phyloP scores from a whole-genome alignment of 2,888 invertebrate genomes.

The Taphrorychus bicolor region DNA sequence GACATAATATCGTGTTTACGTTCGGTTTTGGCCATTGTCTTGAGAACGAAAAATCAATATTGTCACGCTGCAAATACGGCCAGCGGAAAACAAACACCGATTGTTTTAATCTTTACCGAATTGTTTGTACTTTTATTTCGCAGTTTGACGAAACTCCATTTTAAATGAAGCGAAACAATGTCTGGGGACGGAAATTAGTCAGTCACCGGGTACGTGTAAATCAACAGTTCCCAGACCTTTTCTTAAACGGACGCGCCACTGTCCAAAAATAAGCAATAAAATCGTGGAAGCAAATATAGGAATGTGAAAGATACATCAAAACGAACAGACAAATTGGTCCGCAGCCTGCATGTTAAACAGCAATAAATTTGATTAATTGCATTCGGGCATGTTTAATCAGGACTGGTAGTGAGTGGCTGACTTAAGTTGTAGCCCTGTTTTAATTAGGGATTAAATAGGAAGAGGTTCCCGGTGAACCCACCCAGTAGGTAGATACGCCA shows the following conservation, averaged over 20 bases:
- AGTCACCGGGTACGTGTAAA: neutral
- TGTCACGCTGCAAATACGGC: conserved; percentile 15
- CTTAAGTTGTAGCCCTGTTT: neutral
- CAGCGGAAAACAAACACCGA: conserved; percentile 14
- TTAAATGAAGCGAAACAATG: conserved; percentile 5
- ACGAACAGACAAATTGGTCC: conserved; percentile 33
- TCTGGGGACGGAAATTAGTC: neutral
- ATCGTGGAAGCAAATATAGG: conserved; percentile 15
- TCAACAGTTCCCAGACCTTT: neutral
- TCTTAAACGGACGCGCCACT: neutral
- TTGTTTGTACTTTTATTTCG: conserved; percentile 31
- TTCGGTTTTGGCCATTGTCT: conserved; percentile 15
- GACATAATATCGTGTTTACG: neutral
- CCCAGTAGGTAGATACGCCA: neutral
- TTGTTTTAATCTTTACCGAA: conserved; percentile 21
- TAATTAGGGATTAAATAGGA: neutral
- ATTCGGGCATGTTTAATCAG: conserved; percentile 29
- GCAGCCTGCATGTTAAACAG: conserved; percentile 34
- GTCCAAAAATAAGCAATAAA: neutral
- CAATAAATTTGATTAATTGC: conserved; percentile 36
- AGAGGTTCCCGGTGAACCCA: neutral
- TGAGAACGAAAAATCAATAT: conserved; percentile 29
- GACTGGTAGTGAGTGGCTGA: neutral
- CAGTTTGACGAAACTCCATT: conserved; percentile 10
- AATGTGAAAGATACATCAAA: conserved; percentile 34